phyloP scores from a whole-genome alignment of 2,113 vertebrate genomes.

The Atrichornis clamosus region DNA sequence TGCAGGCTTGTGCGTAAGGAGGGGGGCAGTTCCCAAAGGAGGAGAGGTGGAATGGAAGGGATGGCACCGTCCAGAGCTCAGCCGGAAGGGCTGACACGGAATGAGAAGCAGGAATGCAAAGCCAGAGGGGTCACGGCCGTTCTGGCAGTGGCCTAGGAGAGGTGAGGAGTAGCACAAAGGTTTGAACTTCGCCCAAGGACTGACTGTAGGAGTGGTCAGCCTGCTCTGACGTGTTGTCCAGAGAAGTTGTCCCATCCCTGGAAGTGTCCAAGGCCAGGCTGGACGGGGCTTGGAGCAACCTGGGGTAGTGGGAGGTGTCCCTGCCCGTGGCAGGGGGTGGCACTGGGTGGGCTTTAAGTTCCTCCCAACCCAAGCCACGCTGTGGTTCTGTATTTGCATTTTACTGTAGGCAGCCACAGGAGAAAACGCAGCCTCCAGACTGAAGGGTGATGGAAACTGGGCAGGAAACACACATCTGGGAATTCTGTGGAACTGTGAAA shows the following conservation, averaged over 20 bases:
- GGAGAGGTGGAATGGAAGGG: background rate
- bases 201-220: background rate
- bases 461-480: background rate
- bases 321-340: background rate
- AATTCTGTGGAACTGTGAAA: background rate
- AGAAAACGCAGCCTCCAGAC: background rate
- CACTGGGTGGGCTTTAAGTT: background rate
- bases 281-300: background rate
- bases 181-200: background rate
- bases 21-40: background rate
- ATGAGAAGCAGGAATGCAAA: background rate
- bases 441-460: background rate
- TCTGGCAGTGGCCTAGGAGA: background rate
- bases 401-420: background rate
- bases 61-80: background rate
- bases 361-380: background rate
- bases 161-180: background rate
- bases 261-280: accelerated
- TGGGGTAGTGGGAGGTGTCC: background rate
- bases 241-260: background rate
- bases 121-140: background rate
- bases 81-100: background rate
- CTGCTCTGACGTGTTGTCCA: background rate
- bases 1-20: background rate
- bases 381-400: background rate